These are phyloP conservation scores for Andricus quercusramuli DNA, from an alignment of 2,888 invertebrate genomes.

Conservation along the genomic window DNA sequence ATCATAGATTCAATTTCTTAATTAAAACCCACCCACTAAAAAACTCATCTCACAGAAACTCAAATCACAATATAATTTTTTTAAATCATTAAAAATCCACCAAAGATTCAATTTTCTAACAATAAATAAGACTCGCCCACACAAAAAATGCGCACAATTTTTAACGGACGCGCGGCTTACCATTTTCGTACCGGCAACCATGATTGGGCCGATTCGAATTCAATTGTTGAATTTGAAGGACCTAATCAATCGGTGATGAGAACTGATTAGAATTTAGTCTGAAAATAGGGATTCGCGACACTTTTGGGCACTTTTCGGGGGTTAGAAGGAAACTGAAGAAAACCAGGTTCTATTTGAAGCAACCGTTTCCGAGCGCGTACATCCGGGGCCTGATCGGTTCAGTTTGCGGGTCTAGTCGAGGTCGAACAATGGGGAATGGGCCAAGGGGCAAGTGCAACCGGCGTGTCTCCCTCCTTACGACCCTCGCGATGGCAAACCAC, in stretches of 20 bases:
- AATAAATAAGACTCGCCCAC: background rate
- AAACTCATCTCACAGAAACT: background rate
- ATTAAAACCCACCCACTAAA: background rate
- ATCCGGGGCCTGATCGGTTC: conserved; percentile 42
- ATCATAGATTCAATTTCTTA: background rate
- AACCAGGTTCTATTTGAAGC: background rate
- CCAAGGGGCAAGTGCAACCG: conserved; percentile 71
- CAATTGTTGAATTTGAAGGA: conserved; percentile 17
- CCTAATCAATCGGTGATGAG: background rate
- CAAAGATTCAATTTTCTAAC: background rate
- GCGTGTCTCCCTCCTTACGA: conserved; percentile 55
- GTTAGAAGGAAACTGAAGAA: background rate
- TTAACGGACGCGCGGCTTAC: conserved; percentile 61
- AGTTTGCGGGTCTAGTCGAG: conserved; percentile 48
- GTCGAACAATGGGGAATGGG: conserved; percentile 73
- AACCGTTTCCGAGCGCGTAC: conserved; percentile 41
- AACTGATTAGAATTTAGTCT: background rate
- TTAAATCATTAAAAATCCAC: background rate
- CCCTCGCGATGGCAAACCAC: conserved; percentile 41
- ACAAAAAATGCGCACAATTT: conserved; percentile 23
- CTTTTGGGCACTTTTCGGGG: background rate
- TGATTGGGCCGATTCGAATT: conserved; percentile 55
- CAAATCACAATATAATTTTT: background rate
- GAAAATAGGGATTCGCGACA: background rate
- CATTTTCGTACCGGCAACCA: conserved; percentile 75